A percentile compares a stretch with the other conserved stretches of the same genome.
Conservation (phyloP, 2,113 vertebrate species). For the Pygoscelis antarcticus region DNA sequence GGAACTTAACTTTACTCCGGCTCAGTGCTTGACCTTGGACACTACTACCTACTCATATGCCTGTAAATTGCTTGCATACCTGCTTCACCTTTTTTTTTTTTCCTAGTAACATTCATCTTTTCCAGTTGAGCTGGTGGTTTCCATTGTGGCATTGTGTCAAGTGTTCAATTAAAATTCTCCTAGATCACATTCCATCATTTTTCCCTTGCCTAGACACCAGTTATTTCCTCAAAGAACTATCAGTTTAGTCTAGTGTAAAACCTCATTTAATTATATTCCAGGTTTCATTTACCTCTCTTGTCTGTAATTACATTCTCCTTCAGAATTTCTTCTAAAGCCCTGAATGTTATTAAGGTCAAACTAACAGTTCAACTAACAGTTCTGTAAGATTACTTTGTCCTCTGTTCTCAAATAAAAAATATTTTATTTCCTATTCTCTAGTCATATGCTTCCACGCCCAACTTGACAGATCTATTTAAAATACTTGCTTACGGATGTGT, state of each 20-base stretch:
- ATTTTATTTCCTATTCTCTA: constrained; percentile 5
- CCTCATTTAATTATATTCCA: not conserved
- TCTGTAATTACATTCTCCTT: not conserved
- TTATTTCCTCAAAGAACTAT: not conserved
- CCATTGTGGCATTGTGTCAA: not conserved
- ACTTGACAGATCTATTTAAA: not conserved
- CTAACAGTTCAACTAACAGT: not conserved
- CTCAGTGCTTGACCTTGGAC: not conserved
- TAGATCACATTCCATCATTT: not conserved
- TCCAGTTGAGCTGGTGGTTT: not conserved
- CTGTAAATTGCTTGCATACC: not conserved
- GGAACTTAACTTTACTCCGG: not conserved
- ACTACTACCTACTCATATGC: not conserved
- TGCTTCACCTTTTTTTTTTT: not conserved
- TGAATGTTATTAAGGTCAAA: not conserved
- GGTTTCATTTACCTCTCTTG: not conserved
- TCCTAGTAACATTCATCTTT: not conserved
- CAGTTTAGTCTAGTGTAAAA: not conserved
- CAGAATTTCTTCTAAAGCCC: not conserved
- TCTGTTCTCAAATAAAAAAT: not conserved
- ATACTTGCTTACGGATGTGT: not conserved
- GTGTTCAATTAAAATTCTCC: not conserved
- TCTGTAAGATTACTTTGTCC: not conserved
- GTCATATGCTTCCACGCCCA: not conserved
- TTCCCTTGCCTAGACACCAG: not conserved